Evolutionary conservation across 2,888 invertebrate species (phyloP).

Genomic region (Hanleya hanleyi): DNA sequence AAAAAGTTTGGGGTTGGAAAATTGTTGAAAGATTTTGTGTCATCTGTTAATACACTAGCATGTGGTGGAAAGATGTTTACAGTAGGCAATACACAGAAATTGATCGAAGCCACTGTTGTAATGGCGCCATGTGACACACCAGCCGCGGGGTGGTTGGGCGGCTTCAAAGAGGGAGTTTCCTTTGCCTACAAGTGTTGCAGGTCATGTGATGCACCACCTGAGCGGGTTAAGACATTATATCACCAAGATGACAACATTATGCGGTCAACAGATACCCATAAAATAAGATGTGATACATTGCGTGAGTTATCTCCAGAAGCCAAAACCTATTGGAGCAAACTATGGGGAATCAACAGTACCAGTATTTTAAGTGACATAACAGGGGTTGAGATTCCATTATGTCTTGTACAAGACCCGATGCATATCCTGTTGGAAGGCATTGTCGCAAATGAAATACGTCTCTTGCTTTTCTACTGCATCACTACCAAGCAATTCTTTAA

Average conservation of each 20-base stretch:
- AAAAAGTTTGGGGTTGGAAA: background rate
- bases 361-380: too few relatives aligned
- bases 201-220: background rate
- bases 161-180: conserved; percentile 12
- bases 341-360: conserved; percentile 13
- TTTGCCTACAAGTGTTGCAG: conserved; percentile 14
- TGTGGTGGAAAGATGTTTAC: background rate
- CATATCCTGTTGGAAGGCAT: too few relatives aligned
- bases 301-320: background rate
- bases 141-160: conserved; percentile 9
- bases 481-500: too few relatives aligned
- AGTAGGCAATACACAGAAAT: background rate
- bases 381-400: too few relatives aligned
- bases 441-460: too few relatives aligned
- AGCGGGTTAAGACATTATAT: background rate
- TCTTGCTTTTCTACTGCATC: too few relatives aligned
- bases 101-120: background rate
- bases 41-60: background rate
- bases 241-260: background rate
- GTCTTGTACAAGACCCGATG: too few relatives aligned
- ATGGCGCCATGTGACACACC: background rate
- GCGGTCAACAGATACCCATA: background rate
- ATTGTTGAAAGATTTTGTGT: background rate
- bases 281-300: background rate
- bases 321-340: conserved; percentile 2